Percentiles rank a stretch among this genome's conserved stretches.
Conservation (phyloP, 2,888 invertebrate species). For the Pyrrhia umbra region DNA sequence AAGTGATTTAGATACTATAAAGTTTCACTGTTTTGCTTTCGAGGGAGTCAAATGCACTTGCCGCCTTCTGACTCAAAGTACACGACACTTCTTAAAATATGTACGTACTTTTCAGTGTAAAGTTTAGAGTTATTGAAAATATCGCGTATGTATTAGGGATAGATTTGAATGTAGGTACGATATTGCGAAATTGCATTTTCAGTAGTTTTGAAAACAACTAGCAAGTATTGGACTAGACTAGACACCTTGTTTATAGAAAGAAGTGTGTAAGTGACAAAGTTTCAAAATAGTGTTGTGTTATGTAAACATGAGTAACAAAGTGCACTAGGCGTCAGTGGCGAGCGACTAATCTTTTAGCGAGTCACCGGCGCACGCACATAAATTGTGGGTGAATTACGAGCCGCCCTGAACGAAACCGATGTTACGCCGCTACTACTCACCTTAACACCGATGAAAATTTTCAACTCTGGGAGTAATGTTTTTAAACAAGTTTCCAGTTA, state of each 20-base stretch:
- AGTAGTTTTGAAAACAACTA: slow-evolving; percentile 37
- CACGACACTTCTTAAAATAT: slow-evolving; percentile 55
- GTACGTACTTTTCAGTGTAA: slow-evolving; percentile 46
- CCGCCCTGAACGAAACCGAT: slow-evolving; percentile 76
- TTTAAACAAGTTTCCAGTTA: neutral
- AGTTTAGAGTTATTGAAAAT: slow-evolving; percentile 31
- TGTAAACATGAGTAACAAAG: slow-evolving; percentile 52
- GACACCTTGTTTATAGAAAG: slow-evolving; percentile 42
- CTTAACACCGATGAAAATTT: slow-evolving; percentile 79
- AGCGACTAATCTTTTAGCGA: slow-evolving; percentile 87
- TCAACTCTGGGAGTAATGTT: slow-evolving; percentile 62
- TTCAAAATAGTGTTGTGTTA: slow-evolving; percentile 44
- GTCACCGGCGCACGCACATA: slow-evolving; percentile 89
- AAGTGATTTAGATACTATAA: slow-evolving; percentile 79
- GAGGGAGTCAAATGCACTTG: slow-evolving; percentile 60
- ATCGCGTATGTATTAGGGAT: slow-evolving; percentile 10
- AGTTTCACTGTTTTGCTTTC: slow-evolving; percentile 66
- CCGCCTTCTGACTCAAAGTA: slow-evolving; percentile 47
- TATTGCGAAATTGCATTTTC: slow-evolving; percentile 30
- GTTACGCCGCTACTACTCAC: slow-evolving; percentile 70
- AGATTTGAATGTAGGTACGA: slow-evolving; percentile 5
- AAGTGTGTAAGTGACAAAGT: slow-evolving; percentile 43
- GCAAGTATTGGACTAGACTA: slow-evolving; percentile 26
- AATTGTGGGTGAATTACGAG: slow-evolving; percentile 84
- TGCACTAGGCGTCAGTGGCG: slow-evolving; percentile 58